phyloP scores from a whole-genome alignment of 2,113 vertebrate species.

The Tor tambroides region DNA sequence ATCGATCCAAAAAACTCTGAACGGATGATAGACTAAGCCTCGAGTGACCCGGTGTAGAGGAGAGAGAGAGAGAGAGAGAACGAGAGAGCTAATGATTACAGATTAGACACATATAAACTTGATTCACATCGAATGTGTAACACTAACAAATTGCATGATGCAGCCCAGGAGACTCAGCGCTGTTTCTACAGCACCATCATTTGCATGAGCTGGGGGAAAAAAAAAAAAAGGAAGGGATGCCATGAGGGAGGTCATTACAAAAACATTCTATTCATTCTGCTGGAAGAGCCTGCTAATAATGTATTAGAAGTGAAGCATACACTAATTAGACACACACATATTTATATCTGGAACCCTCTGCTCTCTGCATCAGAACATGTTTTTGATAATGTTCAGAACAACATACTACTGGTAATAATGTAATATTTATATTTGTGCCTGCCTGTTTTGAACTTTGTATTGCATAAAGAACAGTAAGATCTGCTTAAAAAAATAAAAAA shows the following conservation, averaged over 20 bases:
- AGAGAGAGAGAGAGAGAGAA: background rate
- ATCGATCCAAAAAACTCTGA: conserved; percentile 33
- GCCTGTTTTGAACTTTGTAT: background rate
- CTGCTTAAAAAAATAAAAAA: background rate
- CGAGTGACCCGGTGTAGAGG: background rate
- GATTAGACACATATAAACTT: conserved; percentile 30
- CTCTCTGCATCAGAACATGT: background rate
- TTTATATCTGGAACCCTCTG: background rate
- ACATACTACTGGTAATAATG: background rate
- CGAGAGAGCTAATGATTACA: conserved; percentile 35
- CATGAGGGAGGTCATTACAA: conserved; percentile 32
- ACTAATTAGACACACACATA: background rate
- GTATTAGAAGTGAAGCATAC: conserved; percentile 53
- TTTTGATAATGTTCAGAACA: background rate
- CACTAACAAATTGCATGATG: conserved; percentile 29
- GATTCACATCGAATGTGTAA: conserved; percentile 28
- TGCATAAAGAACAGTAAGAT: too few species aligned
- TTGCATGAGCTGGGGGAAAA: background rate
- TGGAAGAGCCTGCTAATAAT: conserved; percentile 47
- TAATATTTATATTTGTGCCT: background rate
- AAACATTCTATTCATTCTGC: conserved; percentile 29
- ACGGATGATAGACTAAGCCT: conserved; percentile 36
- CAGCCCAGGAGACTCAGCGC: background rate
- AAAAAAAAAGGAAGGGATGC: conserved; percentile 26
- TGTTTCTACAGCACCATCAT: conserved; percentile 6